Conservation (phyloP, 2,888 invertebrate species). For the Pammene aurita region DNA sequence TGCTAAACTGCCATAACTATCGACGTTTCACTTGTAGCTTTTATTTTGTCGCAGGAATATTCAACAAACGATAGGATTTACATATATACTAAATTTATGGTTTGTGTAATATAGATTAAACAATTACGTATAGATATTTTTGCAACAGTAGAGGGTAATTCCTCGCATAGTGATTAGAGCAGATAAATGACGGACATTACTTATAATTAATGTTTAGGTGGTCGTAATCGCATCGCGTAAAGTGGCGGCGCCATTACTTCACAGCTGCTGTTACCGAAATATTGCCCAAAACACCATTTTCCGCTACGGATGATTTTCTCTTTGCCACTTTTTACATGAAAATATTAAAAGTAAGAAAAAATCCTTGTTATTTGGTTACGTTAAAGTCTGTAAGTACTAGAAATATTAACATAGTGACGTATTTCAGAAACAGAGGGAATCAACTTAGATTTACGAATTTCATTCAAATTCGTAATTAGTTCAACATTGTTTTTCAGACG, state of each 20-base stretch:
- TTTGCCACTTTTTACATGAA: slow-evolving; percentile 52
- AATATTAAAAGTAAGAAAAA: slow-evolving; percentile 4
- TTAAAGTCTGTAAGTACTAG: too few species aligned
- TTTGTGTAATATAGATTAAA: not conserved
- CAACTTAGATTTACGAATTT: too few species aligned
- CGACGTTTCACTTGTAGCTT: too few species aligned
- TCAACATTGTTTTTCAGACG: too few species aligned
- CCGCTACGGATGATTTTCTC: slow-evolving; percentile 72
- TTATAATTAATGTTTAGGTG: slow-evolving; percentile 84
- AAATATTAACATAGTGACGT: too few species aligned
- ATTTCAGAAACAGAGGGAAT: too few species aligned
- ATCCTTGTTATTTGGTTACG: too few species aligned
- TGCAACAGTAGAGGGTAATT: slow-evolving; percentile 53
- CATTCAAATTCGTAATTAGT: too few species aligned
- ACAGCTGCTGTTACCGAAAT: slow-evolving; percentile 81
- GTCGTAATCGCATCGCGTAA: slow-evolving; percentile 82
- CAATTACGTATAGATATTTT: slow-evolving; percentile 29
- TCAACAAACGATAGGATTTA: too few species aligned
- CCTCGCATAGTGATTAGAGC: slow-evolving; percentile 78
- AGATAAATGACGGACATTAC: slow-evolving; percentile 83
- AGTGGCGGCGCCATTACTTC: slow-evolving; percentile 81
- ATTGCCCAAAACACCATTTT: slow-evolving; percentile 77
- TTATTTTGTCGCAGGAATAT: too few species aligned
- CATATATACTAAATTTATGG: too few species aligned
- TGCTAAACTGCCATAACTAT: too few species aligned